These are phyloP conservation scores for Zalophus californianus DNA, from an alignment of 2,797 vertebrate species.

Conservation along the genomic window DNA sequence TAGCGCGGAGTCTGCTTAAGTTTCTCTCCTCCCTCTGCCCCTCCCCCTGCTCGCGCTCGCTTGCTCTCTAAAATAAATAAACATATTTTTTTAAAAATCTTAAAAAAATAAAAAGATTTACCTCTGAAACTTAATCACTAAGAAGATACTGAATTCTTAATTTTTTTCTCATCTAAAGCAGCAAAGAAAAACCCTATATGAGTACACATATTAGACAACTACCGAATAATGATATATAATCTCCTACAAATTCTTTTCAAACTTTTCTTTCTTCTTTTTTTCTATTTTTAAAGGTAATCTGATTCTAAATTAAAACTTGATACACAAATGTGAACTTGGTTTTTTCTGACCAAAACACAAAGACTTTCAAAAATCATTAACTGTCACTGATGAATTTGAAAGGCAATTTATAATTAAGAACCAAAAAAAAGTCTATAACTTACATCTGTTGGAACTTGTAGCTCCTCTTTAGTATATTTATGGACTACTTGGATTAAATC, in stretches of 20 bases:
- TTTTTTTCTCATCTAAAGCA: neutral
- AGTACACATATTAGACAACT: neutral
- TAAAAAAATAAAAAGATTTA: neutral
- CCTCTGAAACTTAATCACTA: conserved; percentile 19
- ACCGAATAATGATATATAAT: neutral
- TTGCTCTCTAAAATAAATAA: neutral
- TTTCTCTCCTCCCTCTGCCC: neutral
- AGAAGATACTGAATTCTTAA: conserved; percentile 8
- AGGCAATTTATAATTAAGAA: conserved; percentile 70
- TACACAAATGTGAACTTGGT: neutral
- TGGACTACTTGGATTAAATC: conserved; percentile 94
- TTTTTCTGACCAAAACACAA: neutral
- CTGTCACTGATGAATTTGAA: neutral
- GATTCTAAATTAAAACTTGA: conserved; percentile 59
- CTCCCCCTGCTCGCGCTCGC: neutral
- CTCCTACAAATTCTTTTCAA: neutral
- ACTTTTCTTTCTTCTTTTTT: neutral
- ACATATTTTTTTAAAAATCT: neutral
- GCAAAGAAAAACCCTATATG: neutral
- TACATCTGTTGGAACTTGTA: conserved; percentile 94
- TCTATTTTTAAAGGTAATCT: neutral
- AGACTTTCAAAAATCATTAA: conserved; percentile 14
- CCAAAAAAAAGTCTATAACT: conserved; percentile 68
- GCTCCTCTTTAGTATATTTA: conserved; percentile 93
- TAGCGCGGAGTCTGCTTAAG: neutral